phyloP scores from a whole-genome alignment of 2,797 vertebrate species.

The Leuciscus waleckii region DNA sequence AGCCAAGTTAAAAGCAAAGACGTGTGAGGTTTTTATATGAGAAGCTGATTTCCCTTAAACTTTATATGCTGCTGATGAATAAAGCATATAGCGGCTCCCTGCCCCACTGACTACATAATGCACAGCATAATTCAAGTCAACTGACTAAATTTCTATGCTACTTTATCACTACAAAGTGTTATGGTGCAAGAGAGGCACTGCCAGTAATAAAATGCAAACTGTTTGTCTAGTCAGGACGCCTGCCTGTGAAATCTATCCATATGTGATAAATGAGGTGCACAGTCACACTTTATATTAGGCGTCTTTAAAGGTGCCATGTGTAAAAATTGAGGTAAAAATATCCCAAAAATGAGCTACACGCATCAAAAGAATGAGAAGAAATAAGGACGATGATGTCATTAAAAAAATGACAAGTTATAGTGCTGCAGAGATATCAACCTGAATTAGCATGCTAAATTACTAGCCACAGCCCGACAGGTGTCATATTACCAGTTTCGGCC shows the following conservation, averaged over 20 bases:
- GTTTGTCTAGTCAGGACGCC: background rate
- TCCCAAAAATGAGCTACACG: no score
- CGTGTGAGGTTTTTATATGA: background rate
- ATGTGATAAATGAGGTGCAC: background rate
- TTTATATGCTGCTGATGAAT: conserved; percentile 63
- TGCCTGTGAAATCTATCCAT: background rate
- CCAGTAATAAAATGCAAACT: background rate
- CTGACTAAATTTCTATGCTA: conserved; percentile 22
- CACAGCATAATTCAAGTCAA: conserved; percentile 54
- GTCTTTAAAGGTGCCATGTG: background rate
- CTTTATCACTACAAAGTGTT: conserved; percentile 5
- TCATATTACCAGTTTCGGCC: no score
- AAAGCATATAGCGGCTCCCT: conserved; percentile 63
- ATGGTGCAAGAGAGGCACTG: background rate
- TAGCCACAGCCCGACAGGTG: no score
- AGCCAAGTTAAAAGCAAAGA: conserved; percentile 15
- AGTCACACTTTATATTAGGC: background rate
- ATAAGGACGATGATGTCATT: no score
- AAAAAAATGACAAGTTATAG: no score
- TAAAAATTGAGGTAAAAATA: no score
- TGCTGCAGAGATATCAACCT: no score
- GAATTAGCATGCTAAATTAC: no score
- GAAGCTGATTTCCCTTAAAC: conserved; percentile 8
- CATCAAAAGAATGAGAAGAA: no score
- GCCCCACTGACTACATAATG: conserved; percentile 65